Conservation (phyloP, 2,113 vertebrate genomes). For the Circaetus cinerascens region DNA sequence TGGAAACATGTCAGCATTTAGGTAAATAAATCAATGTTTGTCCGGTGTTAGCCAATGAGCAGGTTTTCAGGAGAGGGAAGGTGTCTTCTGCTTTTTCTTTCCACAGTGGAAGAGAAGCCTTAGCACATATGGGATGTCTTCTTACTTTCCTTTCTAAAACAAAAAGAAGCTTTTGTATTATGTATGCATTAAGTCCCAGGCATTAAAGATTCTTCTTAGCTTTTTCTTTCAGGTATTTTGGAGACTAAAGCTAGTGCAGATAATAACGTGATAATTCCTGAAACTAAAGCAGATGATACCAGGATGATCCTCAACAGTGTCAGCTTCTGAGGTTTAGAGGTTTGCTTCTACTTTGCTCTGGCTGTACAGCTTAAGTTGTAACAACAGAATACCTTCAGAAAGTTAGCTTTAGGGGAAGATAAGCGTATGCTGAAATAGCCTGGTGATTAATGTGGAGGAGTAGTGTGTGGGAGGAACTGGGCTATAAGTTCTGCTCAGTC, state of each 20-base stretch:
- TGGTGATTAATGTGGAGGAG: conserved; percentile 11
- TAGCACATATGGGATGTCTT: background rate
- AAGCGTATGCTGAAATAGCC: background rate
- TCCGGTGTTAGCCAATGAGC: background rate
- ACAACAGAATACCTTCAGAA: background rate
- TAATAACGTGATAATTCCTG: background rate
- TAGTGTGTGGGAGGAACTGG: background rate
- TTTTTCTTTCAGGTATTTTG: background rate
- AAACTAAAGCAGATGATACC: background rate
- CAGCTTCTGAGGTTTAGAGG: background rate
- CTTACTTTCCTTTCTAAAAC: background rate
- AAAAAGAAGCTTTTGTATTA: background rate
- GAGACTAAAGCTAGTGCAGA: background rate
- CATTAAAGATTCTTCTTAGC: background rate
- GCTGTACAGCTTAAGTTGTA: background rate
- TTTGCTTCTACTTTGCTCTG: background rate
- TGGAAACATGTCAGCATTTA: background rate
- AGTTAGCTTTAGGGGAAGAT: background rate
- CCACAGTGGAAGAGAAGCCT: background rate
- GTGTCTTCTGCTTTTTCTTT: background rate
- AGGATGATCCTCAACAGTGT: background rate
- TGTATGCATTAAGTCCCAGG: background rate
- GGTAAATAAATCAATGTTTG: background rate
- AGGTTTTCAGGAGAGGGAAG: background rate
- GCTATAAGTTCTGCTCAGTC: background rate